Evolutionary conservation across 2,888 invertebrate species (phyloP).

Genomic region (Meliscaeva auricollis): DNA sequence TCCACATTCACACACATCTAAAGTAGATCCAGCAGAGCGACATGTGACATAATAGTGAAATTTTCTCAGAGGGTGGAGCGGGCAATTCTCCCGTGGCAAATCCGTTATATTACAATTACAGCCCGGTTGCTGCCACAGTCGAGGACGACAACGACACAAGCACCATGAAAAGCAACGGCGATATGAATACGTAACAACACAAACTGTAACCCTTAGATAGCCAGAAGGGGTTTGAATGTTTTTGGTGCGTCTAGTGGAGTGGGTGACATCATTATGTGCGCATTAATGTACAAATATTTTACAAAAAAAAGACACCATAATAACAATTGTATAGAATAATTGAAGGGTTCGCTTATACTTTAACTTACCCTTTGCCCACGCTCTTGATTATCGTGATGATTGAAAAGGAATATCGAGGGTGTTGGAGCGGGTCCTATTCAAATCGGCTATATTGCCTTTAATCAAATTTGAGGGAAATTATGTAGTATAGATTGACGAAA

Average conservation of each 20-base stretch:
- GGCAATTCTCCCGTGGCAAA: slow-evolving; percentile 44
- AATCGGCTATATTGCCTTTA: neutral
- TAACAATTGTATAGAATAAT: slow-evolving; percentile 36
- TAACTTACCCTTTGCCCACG: too few relatives aligned
- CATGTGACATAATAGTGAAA: slow-evolving; percentile 69
- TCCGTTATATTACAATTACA: neutral
- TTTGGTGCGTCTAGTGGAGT: slow-evolving; percentile 19
- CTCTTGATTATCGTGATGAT: neutral
- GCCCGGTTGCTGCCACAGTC: neutral
- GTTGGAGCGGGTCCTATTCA: neutral
- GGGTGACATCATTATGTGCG: slow-evolving; percentile 53
- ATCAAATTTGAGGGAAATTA: slow-evolving; percentile 1
- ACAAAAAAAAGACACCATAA: slow-evolving; percentile 3
- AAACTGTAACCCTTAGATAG: slow-evolving; percentile 40
- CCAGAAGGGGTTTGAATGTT: slow-evolving; percentile 51
- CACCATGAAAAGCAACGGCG: slow-evolving; percentile 11
- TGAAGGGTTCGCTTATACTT: slow-evolving; percentile 13
- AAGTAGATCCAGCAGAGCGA: slow-evolving; percentile 13
- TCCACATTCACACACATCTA: slow-evolving; percentile 2
- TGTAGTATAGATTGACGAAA: neutral
- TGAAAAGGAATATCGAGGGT: neutral
- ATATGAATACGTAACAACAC: slow-evolving; percentile 20
- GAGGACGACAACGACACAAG: neutral
- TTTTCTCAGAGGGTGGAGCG: slow-evolving; percentile 51
- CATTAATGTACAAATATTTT: slow-evolving; percentile 54